Conservation (phyloP, 2,888 invertebrate species). For the Uloborus plumipes region DNA sequence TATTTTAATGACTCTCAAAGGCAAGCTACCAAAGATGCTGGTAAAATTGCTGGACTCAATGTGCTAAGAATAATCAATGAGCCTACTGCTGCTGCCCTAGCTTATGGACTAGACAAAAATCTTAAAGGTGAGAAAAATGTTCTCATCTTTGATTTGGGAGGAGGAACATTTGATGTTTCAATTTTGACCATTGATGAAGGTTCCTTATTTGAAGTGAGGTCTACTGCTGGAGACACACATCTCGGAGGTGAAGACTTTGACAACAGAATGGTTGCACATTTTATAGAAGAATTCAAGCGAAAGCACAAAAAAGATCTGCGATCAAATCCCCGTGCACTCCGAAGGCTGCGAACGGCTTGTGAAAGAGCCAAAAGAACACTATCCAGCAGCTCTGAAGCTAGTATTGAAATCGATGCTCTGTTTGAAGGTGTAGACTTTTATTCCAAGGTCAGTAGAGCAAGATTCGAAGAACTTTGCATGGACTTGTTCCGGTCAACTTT, state of each 20-base stretch:
- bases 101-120: slow-evolving; percentile 71
- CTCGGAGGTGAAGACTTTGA: slow-evolving; percentile 80
- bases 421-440: slow-evolving; percentile 68
- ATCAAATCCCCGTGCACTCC: slow-evolving; percentile 65
- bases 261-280: slow-evolving; percentile 77
- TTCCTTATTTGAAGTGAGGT: slow-evolving; percentile 81
- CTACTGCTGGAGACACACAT: slow-evolving; percentile 88
- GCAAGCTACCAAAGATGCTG: slow-evolving; percentile 90
- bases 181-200: slow-evolving; percentile 74
- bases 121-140: slow-evolving; percentile 75
- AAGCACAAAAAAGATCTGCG: slow-evolving; percentile 76
- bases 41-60: slow-evolving; percentile 84
- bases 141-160: slow-evolving; percentile 76
- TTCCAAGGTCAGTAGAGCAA: slow-evolving; percentile 72
- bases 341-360: slow-evolving; percentile 79
- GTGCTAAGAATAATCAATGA: slow-evolving; percentile 81
- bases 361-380: slow-evolving; percentile 84
- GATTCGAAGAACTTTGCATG: slow-evolving; percentile 82
- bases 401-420: slow-evolving; percentile 67
- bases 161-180: slow-evolving; percentile 72
- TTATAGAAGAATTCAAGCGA: slow-evolving; percentile 81
- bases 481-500: slow-evolving; percentile 82
- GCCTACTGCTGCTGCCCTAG: slow-evolving; percentile 70
- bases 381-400: slow-evolving; percentile 82
- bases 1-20: slow-evolving; percentile 81